Percentiles rank a stretch among this genome's conserved stretches.
These are phyloP conservation scores for Elymnias hypermnestra DNA, from an alignment of 1,140 invertebrate genomes.

Conservation along the genomic window DNA sequence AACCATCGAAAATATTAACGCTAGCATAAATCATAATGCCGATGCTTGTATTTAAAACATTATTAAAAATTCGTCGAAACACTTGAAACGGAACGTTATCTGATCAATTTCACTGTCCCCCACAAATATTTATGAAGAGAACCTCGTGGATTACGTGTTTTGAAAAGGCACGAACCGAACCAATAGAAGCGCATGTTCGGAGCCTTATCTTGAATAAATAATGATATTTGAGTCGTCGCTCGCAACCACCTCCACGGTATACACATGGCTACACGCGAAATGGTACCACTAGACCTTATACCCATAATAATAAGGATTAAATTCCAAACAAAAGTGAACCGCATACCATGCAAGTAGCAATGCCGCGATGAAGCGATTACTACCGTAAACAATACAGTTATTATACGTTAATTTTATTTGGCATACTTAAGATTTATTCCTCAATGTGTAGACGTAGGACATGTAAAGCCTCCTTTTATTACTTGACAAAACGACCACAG, in stretches of 20 bases:
- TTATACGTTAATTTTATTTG: slow-evolving; percentile 19
- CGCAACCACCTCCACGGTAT: slow-evolving; percentile 12
- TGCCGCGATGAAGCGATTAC: slow-evolving; percentile 24
- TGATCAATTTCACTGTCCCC: slow-evolving; percentile 18
- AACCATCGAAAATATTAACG: too few relatives aligned
- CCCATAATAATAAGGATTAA: background rate
- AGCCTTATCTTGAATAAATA: slow-evolving; percentile 37
- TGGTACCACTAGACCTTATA: background rate
- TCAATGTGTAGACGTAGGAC: too few relatives aligned
- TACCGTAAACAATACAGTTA: slow-evolving; percentile 26
- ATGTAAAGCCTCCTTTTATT: too few relatives aligned
- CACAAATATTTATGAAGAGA: slow-evolving; percentile 23
- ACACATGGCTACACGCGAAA: background rate
- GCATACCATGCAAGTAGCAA: slow-evolving; percentile 6
- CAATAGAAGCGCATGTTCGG: slow-evolving; percentile 26
- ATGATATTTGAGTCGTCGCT: slow-evolving; percentile 30
- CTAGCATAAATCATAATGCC: too few relatives aligned
- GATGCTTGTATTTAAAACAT: background rate
- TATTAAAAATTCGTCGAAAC: background rate
- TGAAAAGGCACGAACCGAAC: slow-evolving; percentile 20
- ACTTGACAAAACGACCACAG: too few relatives aligned
- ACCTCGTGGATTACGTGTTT: slow-evolving; percentile 20
- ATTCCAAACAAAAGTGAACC: background rate
- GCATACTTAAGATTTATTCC: slow-evolving; percentile 1
- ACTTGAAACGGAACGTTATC: slow-evolving; percentile 4